Percentiles rank a stretch among this genome's conserved stretches.
Conservation (phyloP, 1,140 invertebrate genomes). For the Cataglyphis hispanica region DNA sequence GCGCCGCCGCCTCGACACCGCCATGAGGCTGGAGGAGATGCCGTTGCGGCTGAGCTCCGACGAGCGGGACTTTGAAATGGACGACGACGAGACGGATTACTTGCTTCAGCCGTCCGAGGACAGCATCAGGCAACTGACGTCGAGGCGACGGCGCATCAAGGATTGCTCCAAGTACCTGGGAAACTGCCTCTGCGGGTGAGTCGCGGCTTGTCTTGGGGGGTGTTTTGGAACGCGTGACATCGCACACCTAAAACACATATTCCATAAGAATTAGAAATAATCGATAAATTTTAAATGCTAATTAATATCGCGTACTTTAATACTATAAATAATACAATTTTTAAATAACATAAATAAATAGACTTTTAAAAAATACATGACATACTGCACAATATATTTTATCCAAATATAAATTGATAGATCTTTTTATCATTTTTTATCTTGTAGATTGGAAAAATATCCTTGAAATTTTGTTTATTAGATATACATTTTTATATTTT, state of each 20-base stretch:
- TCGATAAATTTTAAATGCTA: background rate
- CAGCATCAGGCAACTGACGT: constrained; percentile 79
- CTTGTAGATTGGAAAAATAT: background rate
- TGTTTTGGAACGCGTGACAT: background rate
- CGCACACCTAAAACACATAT: background rate
- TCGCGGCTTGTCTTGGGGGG: constrained; percentile 40
- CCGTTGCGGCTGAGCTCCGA: constrained; percentile 87
- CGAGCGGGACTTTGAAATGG: constrained; percentile 89
- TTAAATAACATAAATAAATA: constrained; percentile 8
- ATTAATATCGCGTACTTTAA: too few relatives aligned
- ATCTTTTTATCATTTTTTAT: background rate
- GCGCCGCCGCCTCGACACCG: constrained; percentile 22
- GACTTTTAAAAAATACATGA: too few relatives aligned
- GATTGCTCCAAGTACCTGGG: constrained; percentile 81
- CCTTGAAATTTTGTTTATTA: background rate
- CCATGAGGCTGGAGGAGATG: constrained; percentile 87
- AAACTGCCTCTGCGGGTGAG: constrained; percentile 87
- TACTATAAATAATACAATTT: background rate
- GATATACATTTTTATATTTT: background rate
- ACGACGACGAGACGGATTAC: constrained; percentile 89
- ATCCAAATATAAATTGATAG: background rate
- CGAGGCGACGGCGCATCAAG: constrained; percentile 78
- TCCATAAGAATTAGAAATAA: background rate
- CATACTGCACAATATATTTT: background rate
- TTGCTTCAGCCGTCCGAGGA: constrained; percentile 87